Base-by-base conservation (phyloP, 2,888 invertebrate species). In the Andrena praecox region DNA sequence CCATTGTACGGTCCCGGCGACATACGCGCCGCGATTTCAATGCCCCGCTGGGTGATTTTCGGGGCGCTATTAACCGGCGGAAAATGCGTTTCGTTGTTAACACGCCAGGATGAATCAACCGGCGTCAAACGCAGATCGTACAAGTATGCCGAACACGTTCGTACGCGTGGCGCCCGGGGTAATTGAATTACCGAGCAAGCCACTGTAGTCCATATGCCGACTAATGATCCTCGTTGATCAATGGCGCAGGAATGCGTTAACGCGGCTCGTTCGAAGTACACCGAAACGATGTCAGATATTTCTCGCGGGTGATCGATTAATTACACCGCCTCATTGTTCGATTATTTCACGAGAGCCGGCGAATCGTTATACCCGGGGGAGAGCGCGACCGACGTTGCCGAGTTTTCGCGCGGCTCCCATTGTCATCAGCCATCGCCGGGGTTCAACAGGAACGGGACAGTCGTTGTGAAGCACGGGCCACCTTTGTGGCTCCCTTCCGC, bases 41-140 rank as follows among this genome's bases (percentile, higher is more conserved):
- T 84, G 87, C 77, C 72, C 82, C 60, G 73, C 71, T 72, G 64
- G 10, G 79, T 85, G 84, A 83, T 87, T 87, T 85, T 84, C 84
- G 75, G 66, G 73, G 60, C 69, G 63, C 75, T 71, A 86, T 86
- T 85, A 85, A 84, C 82, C 64, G 76, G 72, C 88, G 89, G 85
- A 89, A 91, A 91, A 90, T 91, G 89, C 87, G 83, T 82, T 80
- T 72, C 73, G 88, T 82, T 89, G 91, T 91, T 91, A 91, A 91
- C 91, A 89, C 84, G 85, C 77, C 82, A 77, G 87, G 85, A 88
- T 88, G 90, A 91, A 90, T 92, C 89, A 89, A 89, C 86, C 87
- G 88, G 89, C 90, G 91, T 92, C 91, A 92, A 91, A 92, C 91
- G 90, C 92, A 92, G 91, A 91, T 92, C 91, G 90, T 89, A 90